Conservation (phyloP, 2,797 vertebrate species). For the Premnoplex brunnescens region DNA sequence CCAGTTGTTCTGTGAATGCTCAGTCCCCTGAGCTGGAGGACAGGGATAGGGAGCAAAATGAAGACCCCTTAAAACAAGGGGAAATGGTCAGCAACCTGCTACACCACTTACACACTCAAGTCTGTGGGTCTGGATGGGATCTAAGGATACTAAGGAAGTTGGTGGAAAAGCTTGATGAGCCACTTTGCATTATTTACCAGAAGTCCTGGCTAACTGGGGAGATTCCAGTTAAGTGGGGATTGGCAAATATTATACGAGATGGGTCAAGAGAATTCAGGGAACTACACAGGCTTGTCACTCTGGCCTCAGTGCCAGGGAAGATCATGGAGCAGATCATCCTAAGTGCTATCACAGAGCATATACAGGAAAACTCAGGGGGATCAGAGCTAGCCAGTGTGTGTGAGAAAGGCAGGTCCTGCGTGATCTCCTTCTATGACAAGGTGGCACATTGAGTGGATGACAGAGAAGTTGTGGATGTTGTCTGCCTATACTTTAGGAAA, state of each 20-base stretch:
- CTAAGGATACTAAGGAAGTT: background rate
- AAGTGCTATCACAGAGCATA: background rate
- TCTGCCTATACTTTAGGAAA: background rate
- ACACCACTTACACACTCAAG: background rate
- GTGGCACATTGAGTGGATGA: background rate
- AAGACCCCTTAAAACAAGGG: background rate
- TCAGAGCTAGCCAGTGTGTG: background rate
- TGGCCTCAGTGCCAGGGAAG: background rate
- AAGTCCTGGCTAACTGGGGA: background rate
- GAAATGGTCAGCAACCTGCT: background rate
- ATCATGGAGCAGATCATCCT: background rate
- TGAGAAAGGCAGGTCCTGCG: background rate
- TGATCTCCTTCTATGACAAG: background rate
- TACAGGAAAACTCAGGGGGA: background rate
- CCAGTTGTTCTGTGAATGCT: background rate
- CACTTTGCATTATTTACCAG: rapidly evolving
- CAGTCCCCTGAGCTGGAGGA: background rate
- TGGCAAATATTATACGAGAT: background rate
- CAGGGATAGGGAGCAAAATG: background rate
- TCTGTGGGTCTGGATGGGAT: background rate
- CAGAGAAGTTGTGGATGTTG: background rate
- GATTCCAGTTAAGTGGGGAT: background rate
- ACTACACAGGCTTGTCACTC: background rate
- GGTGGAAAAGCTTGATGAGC: background rate
- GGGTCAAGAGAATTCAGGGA: background rate